Conservation (phyloP, 2,113 vertebrate genomes). For the Ivindomyrus marchei region DNA sequence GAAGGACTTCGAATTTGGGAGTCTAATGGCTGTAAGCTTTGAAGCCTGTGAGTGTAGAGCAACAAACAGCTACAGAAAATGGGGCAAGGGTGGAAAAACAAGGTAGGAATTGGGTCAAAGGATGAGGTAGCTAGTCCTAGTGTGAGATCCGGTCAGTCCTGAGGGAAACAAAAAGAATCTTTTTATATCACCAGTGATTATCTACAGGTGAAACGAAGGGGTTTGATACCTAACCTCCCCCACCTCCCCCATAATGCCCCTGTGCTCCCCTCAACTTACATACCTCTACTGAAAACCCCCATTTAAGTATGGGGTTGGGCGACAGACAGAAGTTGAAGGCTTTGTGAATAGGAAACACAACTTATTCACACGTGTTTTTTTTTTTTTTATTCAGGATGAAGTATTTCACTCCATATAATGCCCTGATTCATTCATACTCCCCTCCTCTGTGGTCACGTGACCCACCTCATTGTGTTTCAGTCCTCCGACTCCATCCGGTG, state of each 20-base stretch:
- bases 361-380: slow-evolving; percentile 1
- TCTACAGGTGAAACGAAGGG: not conserved
- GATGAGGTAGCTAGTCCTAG: not conserved
- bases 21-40: not conserved
- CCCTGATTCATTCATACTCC: slow-evolving; percentile 16
- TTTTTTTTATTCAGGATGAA: slow-evolving; percentile 14
- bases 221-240: not conserved
- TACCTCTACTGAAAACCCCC: not conserved
- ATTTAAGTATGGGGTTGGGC: not conserved
- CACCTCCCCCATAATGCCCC: not conserved
- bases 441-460: not conserved
- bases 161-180: not conserved
- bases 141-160: not conserved
- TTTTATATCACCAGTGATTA: not conserved
- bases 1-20: not conserved
- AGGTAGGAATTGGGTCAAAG: not conserved
- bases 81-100: not conserved
- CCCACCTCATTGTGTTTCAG: not conserved
- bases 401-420: not conserved
- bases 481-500: slow-evolving; percentile 6
- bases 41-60: not conserved
- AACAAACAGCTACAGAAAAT: not conserved
- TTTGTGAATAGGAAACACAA: slow-evolving; percentile 13
- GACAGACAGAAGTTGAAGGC: not conserved
- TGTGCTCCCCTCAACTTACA: not conserved